phyloP scores from a whole-genome alignment of 2,888 invertebrate genomes.

The Heliconius cydno region DNA sequence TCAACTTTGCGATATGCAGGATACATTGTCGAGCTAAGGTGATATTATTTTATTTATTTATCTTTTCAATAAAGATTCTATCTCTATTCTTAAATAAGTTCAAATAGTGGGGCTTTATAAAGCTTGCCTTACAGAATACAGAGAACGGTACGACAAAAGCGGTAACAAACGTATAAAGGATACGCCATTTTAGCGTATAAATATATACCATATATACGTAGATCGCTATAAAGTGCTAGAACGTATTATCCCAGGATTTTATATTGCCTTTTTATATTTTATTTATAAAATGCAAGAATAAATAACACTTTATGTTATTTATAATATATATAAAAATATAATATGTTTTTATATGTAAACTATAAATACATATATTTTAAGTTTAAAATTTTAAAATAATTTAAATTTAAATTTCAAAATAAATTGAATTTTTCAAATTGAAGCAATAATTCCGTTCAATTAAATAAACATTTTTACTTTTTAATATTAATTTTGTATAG shows the following conservation, averaged over 20 bases:
- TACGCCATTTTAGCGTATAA: neutral
- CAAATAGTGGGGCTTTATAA: neutral
- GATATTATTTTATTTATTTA: neutral
- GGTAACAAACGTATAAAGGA: neutral
- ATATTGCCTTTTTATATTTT: neutral
- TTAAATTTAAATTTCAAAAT: no score
- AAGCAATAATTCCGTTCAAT: no score
- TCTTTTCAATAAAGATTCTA: neutral
- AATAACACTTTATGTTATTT: neutral
- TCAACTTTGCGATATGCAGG: neutral
- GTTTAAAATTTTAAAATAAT: no score
- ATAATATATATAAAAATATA: neutral
- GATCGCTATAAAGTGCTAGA: no score
- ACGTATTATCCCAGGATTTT: neutral
- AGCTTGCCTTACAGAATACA: neutral
- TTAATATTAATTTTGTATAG: no score
- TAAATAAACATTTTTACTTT: no score
- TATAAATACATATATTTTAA: no score
- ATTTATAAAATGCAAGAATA: neutral
- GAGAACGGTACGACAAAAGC: neutral
- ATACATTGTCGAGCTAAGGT: neutral
- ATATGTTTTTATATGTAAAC: neutral
- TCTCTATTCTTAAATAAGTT: neutral
- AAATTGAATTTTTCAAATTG: no score
- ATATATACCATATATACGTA: neutral